Percentiles rank a stretch among this genome's conserved stretches.
Conservation (phyloP, 1,140 invertebrate species). For the Caenorhabditis briggsae region DNA sequence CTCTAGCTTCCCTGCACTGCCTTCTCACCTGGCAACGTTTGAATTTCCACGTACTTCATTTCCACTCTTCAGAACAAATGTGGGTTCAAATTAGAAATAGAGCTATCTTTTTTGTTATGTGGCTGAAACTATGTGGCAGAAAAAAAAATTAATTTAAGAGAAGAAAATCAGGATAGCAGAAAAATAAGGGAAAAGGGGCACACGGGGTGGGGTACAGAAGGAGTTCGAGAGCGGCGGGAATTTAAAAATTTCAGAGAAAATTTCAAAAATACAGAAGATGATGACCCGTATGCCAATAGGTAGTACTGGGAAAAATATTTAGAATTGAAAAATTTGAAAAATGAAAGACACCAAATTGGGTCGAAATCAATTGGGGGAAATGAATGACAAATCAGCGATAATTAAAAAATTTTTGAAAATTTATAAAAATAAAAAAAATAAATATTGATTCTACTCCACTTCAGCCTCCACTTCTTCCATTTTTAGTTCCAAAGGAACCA, state of each 20-base stretch:
- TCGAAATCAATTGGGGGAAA: background rate
- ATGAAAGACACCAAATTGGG: conserved; percentile 20
- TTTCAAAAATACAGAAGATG: background rate
- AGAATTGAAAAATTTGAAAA: background rate
- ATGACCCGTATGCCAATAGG: background rate
- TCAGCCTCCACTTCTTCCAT: too few species aligned
- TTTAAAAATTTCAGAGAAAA: background rate
- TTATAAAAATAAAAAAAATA: too few species aligned
- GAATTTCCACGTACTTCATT: too few species aligned
- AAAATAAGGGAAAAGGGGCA: conserved; percentile 21
- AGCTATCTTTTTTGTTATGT: too few species aligned
- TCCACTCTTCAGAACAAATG: too few species aligned
- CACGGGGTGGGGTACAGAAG: background rate
- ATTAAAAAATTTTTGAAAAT: too few species aligned
- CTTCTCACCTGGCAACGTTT: background rate
- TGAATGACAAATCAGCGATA: conserved; percentile 6
- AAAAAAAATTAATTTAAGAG: too few species aligned
- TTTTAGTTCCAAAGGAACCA: too few species aligned
- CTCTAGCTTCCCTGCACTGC: background rate
- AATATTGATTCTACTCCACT: too few species aligned
- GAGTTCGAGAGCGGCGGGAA: background rate
- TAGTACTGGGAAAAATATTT: background rate
- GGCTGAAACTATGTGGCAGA: too few species aligned
- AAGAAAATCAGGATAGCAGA: background rate
- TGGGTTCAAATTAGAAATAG: too few species aligned